Evolutionary conservation across 2,888 invertebrate species (phyloP).

Genomic region (Heliconius ismenius): DNA sequence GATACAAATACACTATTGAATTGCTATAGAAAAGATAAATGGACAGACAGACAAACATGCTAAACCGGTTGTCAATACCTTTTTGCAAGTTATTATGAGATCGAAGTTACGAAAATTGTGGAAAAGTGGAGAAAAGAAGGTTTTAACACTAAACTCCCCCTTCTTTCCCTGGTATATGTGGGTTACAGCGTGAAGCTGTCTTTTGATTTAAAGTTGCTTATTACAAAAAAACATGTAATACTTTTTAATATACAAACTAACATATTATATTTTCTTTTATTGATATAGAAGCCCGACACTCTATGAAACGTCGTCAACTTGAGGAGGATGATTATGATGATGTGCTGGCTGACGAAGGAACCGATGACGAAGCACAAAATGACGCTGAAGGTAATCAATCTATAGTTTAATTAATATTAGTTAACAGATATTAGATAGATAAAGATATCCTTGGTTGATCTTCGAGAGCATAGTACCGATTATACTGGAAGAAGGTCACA

Average conservation of each 20-base stretch:
- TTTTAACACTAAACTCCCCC: too few species aligned
- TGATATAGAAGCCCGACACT: constrained; percentile 61
- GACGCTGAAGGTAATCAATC: constrained; percentile 57
- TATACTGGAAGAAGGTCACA: too few species aligned
- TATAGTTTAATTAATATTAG: not conserved
- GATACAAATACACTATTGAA: not conserved
- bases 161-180: not conserved
- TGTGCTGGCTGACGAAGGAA: constrained; percentile 58
- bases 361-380: constrained; percentile 64
- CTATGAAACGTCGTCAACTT: constrained; percentile 56
- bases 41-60: not conserved
- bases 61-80: not conserved
- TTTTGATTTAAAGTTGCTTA: not conserved
- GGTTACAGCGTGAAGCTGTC: not conserved
- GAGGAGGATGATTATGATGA: constrained; percentile 54
- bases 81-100: not conserved
- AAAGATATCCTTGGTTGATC: too few species aligned
- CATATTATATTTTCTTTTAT: constrained; percentile 7
- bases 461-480: too few species aligned
- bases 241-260: not conserved
- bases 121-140: not conserved
- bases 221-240: not conserved
- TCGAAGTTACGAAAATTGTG: not conserved
- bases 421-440: too few species aligned
- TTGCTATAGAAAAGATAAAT: not conserved